A percentile compares a stretch with the other conserved stretches of the same genome.
Conservation (phyloP, 2,888 invertebrate genomes). For the Phytoseiulus persimilis region DNA sequence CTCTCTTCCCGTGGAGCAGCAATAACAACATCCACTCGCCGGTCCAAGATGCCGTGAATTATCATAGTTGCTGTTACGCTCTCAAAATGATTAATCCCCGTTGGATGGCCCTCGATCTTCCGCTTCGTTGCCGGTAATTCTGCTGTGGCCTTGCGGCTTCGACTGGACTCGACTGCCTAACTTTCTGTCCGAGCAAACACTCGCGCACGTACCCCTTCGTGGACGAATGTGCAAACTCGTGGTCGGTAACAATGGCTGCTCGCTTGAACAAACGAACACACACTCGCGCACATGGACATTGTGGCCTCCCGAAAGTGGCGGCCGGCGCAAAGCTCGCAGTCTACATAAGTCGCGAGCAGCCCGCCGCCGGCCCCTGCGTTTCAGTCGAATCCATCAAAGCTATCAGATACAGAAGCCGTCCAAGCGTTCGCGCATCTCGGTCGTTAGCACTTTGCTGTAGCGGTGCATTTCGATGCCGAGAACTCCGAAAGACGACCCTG, state of each 20-base stretch:
- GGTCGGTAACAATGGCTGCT: neutral
- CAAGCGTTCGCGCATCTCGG: neutral
- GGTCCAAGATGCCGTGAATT: neutral
- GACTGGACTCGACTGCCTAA: neutral
- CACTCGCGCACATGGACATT: neutral
- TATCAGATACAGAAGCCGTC: neutral
- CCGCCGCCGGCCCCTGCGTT: neutral
- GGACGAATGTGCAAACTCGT: neutral
- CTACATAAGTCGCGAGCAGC: neutral
- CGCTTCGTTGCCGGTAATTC: neutral
- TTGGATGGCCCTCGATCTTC: neutral
- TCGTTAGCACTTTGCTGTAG: neutral
- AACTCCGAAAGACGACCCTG: neutral
- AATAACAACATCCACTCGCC: neutral
- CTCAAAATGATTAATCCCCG: neutral
- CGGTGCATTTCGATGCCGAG: neutral
- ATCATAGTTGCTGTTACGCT: neutral
- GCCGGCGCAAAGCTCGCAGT: neutral
- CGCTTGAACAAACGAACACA: neutral
- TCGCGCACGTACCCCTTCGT: neutral
- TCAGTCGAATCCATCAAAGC: neutral
- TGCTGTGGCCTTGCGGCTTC: neutral
- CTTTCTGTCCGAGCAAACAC: neutral
- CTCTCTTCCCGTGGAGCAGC: neutral
- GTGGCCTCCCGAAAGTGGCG: neutral